A percentile compares a stretch with the other conserved stretches of the same genome.
Evolutionary conservation across 2,888 invertebrate species (phyloP).

Genomic region (Drosophila paucipuncta): DNA sequence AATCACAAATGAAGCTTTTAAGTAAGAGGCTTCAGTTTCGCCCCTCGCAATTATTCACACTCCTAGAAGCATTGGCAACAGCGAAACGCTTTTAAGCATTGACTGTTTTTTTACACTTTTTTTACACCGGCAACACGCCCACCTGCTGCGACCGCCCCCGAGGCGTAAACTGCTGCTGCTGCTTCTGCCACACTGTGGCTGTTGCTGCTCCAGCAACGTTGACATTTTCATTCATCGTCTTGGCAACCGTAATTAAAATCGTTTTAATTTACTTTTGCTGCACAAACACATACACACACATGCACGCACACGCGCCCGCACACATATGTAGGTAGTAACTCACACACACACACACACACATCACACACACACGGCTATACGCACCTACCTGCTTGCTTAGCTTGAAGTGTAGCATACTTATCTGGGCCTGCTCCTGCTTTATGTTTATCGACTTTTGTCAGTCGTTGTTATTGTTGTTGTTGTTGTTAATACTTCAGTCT

Average conservation of each 20-base stretch:
- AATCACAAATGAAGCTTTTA: constrained; percentile 56
- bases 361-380: constrained; percentile 6
- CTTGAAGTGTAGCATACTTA: constrained; percentile 74
- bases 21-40: constrained; percentile 45
- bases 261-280: constrained; percentile 82
- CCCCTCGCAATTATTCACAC: constrained; percentile 75
- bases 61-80: constrained; percentile 55
- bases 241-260: constrained; percentile 84
- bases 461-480: constrained; percentile 44
- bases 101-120: constrained; percentile 20
- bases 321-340: constrained; percentile 26
- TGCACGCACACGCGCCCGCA: not conserved
- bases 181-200: constrained; percentile 17
- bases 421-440: constrained; percentile 68
- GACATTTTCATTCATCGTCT: constrained; percentile 83
- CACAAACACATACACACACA: constrained; percentile 47
- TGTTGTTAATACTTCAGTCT: constrained; percentile 67
- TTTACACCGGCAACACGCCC: constrained; percentile 24
- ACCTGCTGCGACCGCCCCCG: constrained; percentile 49
- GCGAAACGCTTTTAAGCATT: constrained; percentile 72
- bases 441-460: constrained; percentile 82
- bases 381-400: constrained; percentile 12
- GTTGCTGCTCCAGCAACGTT: constrained; percentile 53
- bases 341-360: constrained; percentile 3
- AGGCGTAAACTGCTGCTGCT: constrained; percentile 38